Percentiles rank a stretch among this genome's conserved stretches.
Evolutionary conservation across 2,113 vertebrate genomes (phyloP).

Genomic region (Oncorhynchus tshawytscha): DNA sequence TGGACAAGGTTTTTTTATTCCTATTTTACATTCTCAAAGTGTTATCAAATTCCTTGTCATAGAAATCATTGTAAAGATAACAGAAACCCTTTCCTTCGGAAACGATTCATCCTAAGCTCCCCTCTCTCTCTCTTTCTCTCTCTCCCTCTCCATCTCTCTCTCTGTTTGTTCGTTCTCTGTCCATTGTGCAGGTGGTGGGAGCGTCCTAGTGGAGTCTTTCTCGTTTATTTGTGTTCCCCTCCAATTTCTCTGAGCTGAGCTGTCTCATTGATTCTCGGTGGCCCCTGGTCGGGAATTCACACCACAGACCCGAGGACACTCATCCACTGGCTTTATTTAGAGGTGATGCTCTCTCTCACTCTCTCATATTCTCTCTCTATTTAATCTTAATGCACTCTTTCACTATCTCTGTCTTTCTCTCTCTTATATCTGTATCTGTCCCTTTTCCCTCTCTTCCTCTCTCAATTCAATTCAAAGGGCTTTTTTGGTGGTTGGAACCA

Average conservation of each 20-base stretch:
- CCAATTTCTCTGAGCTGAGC: constrained; percentile 66
- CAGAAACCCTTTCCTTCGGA: neutral
- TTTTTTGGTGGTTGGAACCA: too few species aligned
- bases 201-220: constrained; percentile 62
- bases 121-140: neutral
- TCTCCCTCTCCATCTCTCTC: constrained; percentile 21
- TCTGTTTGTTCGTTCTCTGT: constrained; percentile 16
- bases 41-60: neutral
- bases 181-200: constrained; percentile 66
- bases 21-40: too few species aligned
- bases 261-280: constrained; percentile 72
- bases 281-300: constrained; percentile 69
- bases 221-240: constrained; percentile 69
- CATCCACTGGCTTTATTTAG: constrained; percentile 73
- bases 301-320: constrained; percentile 71
- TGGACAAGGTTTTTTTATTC: too few species aligned
- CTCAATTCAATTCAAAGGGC: too few species aligned
- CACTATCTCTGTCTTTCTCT: too few species aligned
- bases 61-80: neutral
- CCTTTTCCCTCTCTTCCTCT: too few species aligned
- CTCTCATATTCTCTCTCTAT: constrained; percentile 16
- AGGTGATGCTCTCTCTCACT: constrained; percentile 42
- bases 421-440: too few species aligned
- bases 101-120: constrained; percentile 14
- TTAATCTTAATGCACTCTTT: too few species aligned